These are phyloP conservation scores for Melanotus villosus DNA, from an alignment of 2,888 invertebrate species.

Conservation along the genomic window DNA sequence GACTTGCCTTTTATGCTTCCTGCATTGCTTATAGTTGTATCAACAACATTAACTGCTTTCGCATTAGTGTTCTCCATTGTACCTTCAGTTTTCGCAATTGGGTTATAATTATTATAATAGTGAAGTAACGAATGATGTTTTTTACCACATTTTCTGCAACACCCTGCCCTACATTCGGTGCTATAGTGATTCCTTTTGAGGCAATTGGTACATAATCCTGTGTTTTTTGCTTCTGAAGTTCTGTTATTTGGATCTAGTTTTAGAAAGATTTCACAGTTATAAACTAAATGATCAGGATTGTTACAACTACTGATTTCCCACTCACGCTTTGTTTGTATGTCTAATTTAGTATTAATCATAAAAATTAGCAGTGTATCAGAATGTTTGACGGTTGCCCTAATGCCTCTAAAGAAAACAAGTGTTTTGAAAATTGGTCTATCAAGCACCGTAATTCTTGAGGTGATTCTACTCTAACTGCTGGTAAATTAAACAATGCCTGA, in stretches of 20 bases:
- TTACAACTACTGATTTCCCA: conserved; percentile 17
- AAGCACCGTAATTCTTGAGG: neutral
- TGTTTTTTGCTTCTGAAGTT: too few relatives aligned
- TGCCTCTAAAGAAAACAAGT: conserved; percentile 13
- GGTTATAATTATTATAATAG: neutral
- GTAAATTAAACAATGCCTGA: neutral
- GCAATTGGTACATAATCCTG: too few relatives aligned
- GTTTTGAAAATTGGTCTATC: conserved; percentile 2
- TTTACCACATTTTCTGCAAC: neutral
- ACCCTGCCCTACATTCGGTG: neutral
- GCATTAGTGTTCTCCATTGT: neutral
- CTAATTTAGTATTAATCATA: too few relatives aligned
- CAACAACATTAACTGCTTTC: neutral
- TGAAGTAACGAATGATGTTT: neutral
- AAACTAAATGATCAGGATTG: too few relatives aligned
- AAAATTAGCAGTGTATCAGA: conserved; percentile 12
- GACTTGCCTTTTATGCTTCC: neutral
- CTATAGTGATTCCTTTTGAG: too few relatives aligned
- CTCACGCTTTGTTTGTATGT: conserved; percentile 16
- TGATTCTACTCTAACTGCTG: too few relatives aligned
- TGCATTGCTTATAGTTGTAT: neutral
- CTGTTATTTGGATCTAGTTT: too few relatives aligned
- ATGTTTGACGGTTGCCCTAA: too few relatives aligned
- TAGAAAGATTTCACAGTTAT: too few relatives aligned
- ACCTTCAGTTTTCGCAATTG: neutral